A percentile compares a stretch with the other conserved stretches of the same genome.
Conservation (phyloP, 2,888 invertebrate species). For the Stenurella melanura region DNA sequence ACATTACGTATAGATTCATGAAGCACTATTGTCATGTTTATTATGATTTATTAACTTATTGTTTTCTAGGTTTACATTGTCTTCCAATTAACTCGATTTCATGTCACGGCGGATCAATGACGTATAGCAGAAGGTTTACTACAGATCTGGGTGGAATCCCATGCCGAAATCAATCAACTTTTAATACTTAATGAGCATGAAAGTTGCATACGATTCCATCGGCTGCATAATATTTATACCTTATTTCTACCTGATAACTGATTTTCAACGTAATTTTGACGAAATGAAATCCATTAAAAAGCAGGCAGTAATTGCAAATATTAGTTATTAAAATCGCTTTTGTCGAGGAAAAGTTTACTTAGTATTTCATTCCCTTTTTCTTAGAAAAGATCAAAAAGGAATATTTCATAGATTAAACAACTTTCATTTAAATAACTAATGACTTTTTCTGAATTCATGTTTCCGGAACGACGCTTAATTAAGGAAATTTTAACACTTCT, state of each 20-base stretch:
- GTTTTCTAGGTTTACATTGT: too few species aligned
- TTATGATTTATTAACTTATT: too few species aligned
- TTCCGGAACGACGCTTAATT: conserved; percentile 56
- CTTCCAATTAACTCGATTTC: too few species aligned
- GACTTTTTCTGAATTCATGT: conserved; percentile 55
- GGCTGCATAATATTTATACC: background rate
- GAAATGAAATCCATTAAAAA: background rate
- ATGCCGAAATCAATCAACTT: background rate
- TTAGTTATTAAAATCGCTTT: conserved; percentile 27
- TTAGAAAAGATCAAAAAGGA: conserved; percentile 29
- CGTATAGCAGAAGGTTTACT: too few species aligned
- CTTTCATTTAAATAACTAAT: conserved; percentile 57
- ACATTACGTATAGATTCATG: too few species aligned
- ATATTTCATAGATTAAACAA: conserved; percentile 31
- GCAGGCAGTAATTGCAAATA: background rate
- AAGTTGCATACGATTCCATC: background rate
- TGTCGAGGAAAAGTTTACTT: conserved; percentile 31
- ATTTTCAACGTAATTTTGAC: background rate
- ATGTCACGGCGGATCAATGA: too few species aligned
- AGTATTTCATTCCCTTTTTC: conserved; percentile 15
- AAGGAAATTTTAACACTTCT: conserved; percentile 57
- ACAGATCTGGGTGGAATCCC: background rate
- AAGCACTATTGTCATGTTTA: too few species aligned
- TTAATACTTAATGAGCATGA: background rate
- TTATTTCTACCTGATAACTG: background rate